phyloP scores from a whole-genome alignment of 2,888 invertebrate species.

The Yponomeuta malinellus region DNA sequence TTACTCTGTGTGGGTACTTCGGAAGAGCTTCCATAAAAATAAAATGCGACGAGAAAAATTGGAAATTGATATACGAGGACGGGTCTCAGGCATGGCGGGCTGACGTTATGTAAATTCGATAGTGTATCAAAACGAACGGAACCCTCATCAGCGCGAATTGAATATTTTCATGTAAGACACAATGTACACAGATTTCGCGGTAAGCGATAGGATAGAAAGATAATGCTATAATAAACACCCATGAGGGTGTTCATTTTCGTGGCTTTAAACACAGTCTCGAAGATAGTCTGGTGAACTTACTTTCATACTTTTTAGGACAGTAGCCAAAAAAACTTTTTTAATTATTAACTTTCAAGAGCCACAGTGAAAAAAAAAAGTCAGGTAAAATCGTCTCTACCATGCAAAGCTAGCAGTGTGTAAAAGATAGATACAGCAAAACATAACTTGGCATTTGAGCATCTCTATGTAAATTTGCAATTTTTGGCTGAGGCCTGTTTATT shows the following conservation, averaged over 20 bases:
- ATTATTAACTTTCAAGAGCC: too few species aligned
- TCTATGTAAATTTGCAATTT: too few species aligned
- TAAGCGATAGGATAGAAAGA: background rate
- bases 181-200: background rate
- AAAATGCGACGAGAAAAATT: slow-evolving; percentile 21
- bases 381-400: too few species aligned
- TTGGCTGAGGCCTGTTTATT: too few species aligned
- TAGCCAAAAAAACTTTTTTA: too few species aligned
- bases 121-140: slow-evolving; percentile 16
- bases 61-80: slow-evolving; percentile 33
- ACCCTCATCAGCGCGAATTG: slow-evolving; percentile 18
- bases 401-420: too few species aligned
- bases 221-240: background rate
- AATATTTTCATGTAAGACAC: slow-evolving; percentile 1
- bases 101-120: slow-evolving; percentile 23
- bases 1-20: background rate
- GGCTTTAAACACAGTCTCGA: background rate
- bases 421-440: too few species aligned
- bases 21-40: background rate
- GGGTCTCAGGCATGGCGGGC: slow-evolving; percentile 29
- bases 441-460: too few species aligned
- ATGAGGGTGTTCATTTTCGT: background rate
- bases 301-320: too few species aligned
- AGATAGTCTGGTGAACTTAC: too few species aligned
- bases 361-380: too few species aligned